Percentiles rank a stretch among this genome's conserved stretches.
phyloP scores from a whole-genome alignment of 1,140 invertebrate species.

The Drosophila orena region DNA sequence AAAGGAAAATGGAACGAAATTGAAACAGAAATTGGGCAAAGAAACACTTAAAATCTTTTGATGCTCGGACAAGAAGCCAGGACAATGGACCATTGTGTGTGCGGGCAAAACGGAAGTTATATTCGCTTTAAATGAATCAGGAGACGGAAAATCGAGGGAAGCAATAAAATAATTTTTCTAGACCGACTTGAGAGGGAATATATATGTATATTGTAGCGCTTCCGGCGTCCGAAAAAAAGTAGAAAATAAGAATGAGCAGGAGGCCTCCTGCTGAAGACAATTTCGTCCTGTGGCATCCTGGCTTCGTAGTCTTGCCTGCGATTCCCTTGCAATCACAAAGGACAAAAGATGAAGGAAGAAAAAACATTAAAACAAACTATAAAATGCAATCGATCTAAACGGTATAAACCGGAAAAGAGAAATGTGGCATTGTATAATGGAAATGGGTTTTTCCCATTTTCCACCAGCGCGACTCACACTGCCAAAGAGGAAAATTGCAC shows the following conservation, averaged over 20 bases:
- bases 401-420: conserved; percentile 76
- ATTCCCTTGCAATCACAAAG: conserved; percentile 33
- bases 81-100: conserved; percentile 62
- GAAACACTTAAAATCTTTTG: conserved; percentile 60
- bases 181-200: conserved; percentile 57
- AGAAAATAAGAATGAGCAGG: conserved; percentile 43
- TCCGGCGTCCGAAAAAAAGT: conserved; percentile 55
- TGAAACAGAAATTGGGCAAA: conserved; percentile 26
- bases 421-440: conserved; percentile 79
- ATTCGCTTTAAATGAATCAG: conserved; percentile 58
- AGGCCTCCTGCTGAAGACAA: conserved; percentile 54
- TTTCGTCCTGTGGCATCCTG: conserved; percentile 49
- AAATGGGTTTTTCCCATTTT: conserved; percentile 70
- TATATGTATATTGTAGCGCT: conserved; percentile 71
- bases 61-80: conserved; percentile 44
- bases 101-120: conserved; percentile 69
- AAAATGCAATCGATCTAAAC: conserved; percentile 82
- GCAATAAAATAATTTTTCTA: conserved; percentile 79
- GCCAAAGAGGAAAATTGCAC: conserved; percentile 51
- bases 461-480: conserved; percentile 33
- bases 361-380: conserved; percentile 81
- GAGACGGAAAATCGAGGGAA: conserved; percentile 57
- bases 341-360: conserved; percentile 31
- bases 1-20: conserved; percentile 39
- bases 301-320: conserved; percentile 27